These are phyloP conservation scores for Callimorpha dominula DNA, from an alignment of 2,888 invertebrate species.

Conservation along the genomic window DNA sequence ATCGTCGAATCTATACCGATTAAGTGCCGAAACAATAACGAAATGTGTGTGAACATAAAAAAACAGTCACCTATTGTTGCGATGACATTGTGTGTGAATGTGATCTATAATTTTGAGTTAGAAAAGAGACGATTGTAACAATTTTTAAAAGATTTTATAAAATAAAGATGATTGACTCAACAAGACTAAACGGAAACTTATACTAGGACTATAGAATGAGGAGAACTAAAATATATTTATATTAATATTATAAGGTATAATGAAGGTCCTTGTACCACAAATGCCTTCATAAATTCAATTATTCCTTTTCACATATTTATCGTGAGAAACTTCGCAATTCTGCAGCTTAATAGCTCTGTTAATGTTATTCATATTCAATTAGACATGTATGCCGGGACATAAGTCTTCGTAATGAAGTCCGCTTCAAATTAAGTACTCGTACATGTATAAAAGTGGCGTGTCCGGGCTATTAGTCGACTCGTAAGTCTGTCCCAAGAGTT, in stretches of 20 bases:
- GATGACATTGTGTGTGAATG: no score
- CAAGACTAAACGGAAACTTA: no score
- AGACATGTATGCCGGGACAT: constrained; percentile 1
- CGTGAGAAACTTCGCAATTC: constrained; percentile 10
- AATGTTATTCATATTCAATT: constrained; percentile 16
- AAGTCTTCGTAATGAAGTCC: constrained; percentile 10
- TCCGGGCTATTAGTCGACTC: constrained; percentile 12
- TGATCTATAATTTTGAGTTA: no score
- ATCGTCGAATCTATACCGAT: no score
- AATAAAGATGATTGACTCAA: neutral
- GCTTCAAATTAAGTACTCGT: constrained; percentile 6
- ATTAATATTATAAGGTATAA: neutral
- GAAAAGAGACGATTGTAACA: neutral
- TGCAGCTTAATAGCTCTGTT: constrained; percentile 8
- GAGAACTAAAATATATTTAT: neutral
- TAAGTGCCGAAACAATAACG: no score
- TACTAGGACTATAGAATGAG: no score
- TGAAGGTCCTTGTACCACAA: neutral
- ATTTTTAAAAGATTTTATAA: neutral
- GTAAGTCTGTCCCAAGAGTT: neutral
- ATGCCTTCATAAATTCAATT: neutral
- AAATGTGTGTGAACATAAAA: no score
- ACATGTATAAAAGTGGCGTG: constrained; percentile 2
- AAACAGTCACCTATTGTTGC: no score
- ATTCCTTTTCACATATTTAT: constrained; percentile 14